Evolutionary conservation across 2,797 vertebrate genomes (phyloP), one percentile per base, ranked within the genome.

Genomic region (Ambastaia sidthimunki): DNA sequence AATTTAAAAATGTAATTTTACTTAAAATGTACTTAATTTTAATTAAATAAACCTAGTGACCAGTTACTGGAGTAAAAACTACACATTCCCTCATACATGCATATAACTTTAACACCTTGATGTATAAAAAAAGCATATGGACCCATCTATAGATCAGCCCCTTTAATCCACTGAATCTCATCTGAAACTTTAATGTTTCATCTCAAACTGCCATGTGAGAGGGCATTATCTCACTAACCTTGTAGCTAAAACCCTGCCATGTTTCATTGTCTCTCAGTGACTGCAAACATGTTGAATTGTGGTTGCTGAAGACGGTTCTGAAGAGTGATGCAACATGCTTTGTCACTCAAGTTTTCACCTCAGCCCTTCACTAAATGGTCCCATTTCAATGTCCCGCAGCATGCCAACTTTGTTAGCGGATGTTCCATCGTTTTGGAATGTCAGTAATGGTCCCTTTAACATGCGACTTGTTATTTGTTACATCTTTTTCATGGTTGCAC

Each of bases 201-300:
- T 73, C 60, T 31, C 48, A 31, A 73, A 54, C 54, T 55, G n/a
- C 25, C 65, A 31, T n/a, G 7, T 59, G 19, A 47, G 25, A 70
- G 21, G 69, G 70, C 75, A 78, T 76, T 65, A 84, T 74, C 74
- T 74, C 6, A n/a, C 68, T 74, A 78, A 79, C 59, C 80, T 80
- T 77, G 65, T 41, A 72, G 71, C 59, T 70, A 19, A 70, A 62
- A 78, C 65, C 34, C 52, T 50, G 63, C 23, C 48, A 63, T 25
- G 66, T 80, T 34, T 76, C 57, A 28, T 78, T 65, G 54, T 69
- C 62, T 41, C 50, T 77, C 76, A 84, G 41, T 72, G 82, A 76
- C 77, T 76, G 80, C 47, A 37, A 47, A 80, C 52, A 77, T 73
- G 71, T 70, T 50, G 66, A 74, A 44, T 66, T 54, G 79, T 78